Conservation (phyloP, 2,888 invertebrate genomes). For the Brachyptera putata region DNA sequence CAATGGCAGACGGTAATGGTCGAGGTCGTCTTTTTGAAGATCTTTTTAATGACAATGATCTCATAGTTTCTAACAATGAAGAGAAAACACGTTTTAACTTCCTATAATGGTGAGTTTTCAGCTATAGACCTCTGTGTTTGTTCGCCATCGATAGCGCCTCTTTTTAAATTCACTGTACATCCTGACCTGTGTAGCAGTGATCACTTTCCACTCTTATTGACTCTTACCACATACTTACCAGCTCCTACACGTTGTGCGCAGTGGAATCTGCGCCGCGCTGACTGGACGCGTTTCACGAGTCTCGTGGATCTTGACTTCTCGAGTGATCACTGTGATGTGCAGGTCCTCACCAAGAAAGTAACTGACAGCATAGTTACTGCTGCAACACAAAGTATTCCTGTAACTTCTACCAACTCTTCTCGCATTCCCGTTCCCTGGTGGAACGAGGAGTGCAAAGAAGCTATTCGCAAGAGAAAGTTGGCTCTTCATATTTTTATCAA, state of each 20-base stretch:
- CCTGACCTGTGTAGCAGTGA: not conserved
- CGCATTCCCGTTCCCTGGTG: not conserved
- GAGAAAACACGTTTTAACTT: not conserved
- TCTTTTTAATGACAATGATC: not conserved
- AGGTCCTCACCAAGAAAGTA: not conserved
- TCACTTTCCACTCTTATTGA: not conserved
- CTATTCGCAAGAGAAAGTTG: not conserved
- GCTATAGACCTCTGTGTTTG: not conserved
- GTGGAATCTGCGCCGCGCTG: not conserved
- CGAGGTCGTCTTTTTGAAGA: conserved; percentile 15
- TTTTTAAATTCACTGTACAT: not conserved
- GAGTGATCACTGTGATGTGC: not conserved
- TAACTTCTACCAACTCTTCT: not conserved
- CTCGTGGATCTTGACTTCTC: not conserved
- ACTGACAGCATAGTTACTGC: not conserved
- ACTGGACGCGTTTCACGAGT: not conserved
- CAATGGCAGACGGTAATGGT: not conserved
- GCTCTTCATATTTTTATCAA: not conserved
- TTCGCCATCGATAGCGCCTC: not conserved
- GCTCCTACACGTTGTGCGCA: not conserved
- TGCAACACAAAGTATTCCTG: not conserved
- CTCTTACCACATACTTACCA: not conserved
- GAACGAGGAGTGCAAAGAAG: not conserved
- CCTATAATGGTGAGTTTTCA: too few relatives aligned
- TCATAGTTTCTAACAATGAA: not conserved